Evolutionary conservation across 2,113 vertebrate species (phyloP).

Genomic region (Chloroceryle aenea): DNA sequence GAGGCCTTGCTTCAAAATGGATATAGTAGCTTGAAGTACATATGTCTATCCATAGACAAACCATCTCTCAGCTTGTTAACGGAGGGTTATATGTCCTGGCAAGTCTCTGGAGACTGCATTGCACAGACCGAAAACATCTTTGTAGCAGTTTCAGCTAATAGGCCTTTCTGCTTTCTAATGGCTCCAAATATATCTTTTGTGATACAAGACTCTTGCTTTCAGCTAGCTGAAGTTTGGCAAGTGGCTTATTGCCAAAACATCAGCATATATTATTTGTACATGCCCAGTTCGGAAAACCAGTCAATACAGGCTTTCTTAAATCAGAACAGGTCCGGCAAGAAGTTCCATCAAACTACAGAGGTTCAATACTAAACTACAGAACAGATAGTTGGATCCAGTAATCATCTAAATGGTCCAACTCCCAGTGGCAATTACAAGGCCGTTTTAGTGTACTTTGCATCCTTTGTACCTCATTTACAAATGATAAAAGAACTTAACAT

Average conservation of each 20-base stretch:
- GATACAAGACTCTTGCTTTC: neutral
- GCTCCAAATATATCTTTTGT: slow-evolving; percentile 16
- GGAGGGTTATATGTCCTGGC: neutral
- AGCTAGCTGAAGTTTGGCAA: fast-evolving
- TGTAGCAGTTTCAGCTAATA: slow-evolving; percentile 26
- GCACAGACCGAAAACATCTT: neutral
- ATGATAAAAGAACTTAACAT: neutral
- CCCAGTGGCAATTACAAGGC: neutral
- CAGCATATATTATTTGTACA: neutral
- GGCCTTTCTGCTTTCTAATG: slow-evolving; percentile 45
- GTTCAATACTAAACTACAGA: neutral
- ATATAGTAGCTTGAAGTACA: neutral
- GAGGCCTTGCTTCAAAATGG: neutral
- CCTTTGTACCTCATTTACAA: neutral
- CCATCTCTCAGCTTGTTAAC: slow-evolving; percentile 20
- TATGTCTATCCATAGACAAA: neutral
- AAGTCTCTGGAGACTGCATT: neutral
- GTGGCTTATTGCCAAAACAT: neutral
- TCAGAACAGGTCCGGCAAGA: neutral
- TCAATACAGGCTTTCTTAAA: neutral
- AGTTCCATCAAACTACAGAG: neutral
- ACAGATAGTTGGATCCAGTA: neutral
- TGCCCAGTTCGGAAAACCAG: neutral
- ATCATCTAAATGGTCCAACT: neutral
- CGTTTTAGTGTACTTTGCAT: neutral